These are phyloP conservation scores for Nerophis ophidion DNA, from an alignment of 2,113 vertebrate species.

Conservation along the genomic window DNA sequence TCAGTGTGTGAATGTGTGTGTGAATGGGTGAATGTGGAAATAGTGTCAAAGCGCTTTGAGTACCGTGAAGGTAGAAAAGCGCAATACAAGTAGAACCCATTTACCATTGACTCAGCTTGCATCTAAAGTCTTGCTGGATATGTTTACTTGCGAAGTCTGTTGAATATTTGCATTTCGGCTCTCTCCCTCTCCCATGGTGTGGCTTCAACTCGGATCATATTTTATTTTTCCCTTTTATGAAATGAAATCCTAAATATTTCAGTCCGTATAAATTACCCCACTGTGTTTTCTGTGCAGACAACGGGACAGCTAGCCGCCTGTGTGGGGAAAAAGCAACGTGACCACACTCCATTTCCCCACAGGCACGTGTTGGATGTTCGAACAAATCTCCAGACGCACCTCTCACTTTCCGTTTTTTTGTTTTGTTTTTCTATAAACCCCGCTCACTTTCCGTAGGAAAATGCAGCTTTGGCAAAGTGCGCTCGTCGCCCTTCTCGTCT, in stretches of 20 bases:
- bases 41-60: too few species aligned
- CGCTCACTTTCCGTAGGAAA: conserved; percentile 42
- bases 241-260: background rate
- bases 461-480: conserved; percentile 47
- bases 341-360: conserved; percentile 45
- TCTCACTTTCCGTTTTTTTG: conserved; percentile 10
- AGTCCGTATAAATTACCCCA: background rate
- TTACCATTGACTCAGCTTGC: too few species aligned
- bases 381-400: conserved; percentile 53
- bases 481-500: conserved; percentile 51
- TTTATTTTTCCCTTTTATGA: background rate
- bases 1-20: too few species aligned
- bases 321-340: conserved; percentile 31
- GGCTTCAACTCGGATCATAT: background rate
- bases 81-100: too few species aligned
- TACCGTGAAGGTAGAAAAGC: too few species aligned
- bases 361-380: conserved; percentile 50
- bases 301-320: conserved; percentile 8
- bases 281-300: background rate
- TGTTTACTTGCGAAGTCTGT: too few species aligned
- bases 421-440: conserved; percentile 21
- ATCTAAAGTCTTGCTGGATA: too few species aligned
- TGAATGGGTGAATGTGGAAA: too few species aligned
- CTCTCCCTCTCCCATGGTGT: background rate
- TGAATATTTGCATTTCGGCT: background rate